A percentile compares a stretch with the other conserved stretches of the same genome.
These are phyloP conservation scores for Amphibalanus amphitrite DNA, from an alignment of 1,140 invertebrate genomes.

Conservation along the genomic window DNA sequence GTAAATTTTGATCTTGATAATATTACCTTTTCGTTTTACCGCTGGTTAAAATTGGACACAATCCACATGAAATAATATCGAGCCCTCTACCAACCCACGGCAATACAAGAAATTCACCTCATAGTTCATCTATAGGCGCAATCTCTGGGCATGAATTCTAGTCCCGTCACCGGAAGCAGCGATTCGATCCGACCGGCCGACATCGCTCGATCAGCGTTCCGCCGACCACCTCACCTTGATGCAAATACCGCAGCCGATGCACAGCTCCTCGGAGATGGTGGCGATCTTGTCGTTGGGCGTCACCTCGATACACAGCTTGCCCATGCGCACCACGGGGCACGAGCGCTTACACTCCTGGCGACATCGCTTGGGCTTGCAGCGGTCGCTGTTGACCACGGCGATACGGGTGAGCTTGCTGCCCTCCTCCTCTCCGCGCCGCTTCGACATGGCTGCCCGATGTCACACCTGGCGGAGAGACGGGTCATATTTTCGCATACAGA, in stretches of 20 bases:
- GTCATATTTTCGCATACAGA: too few relatives aligned
- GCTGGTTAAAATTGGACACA: too few relatives aligned
- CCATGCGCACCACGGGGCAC: constrained; percentile 96
- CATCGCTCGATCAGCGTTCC: too few relatives aligned
- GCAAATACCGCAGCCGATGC: constrained; percentile 99
- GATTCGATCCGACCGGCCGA: too few relatives aligned
- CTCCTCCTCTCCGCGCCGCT: constrained; percentile 38
- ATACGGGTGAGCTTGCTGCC: constrained; percentile 85
- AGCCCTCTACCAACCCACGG: too few relatives aligned
- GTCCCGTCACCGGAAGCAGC: too few relatives aligned
- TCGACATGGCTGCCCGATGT: constrained; percentile 6
- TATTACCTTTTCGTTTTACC: too few relatives aligned
- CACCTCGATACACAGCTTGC: constrained; percentile 98
- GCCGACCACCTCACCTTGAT: constrained; percentile 29
- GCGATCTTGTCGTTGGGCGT: constrained; percentile 93
- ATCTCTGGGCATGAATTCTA: too few relatives aligned
- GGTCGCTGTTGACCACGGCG: constrained; percentile 94
- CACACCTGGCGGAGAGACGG: not conserved
- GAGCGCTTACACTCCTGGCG: constrained; percentile 97
- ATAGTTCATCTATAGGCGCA: too few relatives aligned
- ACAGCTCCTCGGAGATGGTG: constrained; percentile 92
- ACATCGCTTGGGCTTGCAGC: constrained; percentile 98
- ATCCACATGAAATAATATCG: too few relatives aligned
- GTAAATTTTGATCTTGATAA: too few relatives aligned
- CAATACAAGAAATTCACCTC: too few relatives aligned